A percentile compares a stretch with the other conserved stretches of the same genome.
These are phyloP conservation scores for Pogonus chalceus DNA, from an alignment of 1,140 invertebrate species.

Conservation along the genomic window DNA sequence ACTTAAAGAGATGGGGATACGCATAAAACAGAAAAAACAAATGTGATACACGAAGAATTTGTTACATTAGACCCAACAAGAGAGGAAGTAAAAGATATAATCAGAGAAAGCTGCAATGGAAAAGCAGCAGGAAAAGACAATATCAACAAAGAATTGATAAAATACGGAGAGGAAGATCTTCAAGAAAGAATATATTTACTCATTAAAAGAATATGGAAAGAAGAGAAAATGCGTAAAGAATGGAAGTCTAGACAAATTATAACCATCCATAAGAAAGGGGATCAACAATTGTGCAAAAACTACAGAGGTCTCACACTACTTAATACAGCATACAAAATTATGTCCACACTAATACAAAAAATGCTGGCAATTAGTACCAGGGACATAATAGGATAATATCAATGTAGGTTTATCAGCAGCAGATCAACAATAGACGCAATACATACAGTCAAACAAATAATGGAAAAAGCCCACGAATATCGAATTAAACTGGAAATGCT, in stretches of 20 bases:
- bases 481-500: not conserved
- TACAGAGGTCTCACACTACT: not conserved
- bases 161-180: not conserved
- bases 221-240: not conserved
- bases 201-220: not conserved
- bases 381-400: no score
- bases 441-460: constrained; percentile 9
- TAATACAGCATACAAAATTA: not conserved
- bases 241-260: not conserved
- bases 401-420: not conserved
- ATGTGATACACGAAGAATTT: no score
- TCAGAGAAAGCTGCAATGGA: not conserved
- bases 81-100: not conserved
- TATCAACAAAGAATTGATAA: not conserved
- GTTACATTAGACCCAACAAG: not conserved
- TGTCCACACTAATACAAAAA: not conserved
- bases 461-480: not conserved
- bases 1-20: no score
- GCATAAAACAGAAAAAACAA: no score
- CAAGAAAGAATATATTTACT: not conserved
- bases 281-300: not conserved
- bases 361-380: no score
- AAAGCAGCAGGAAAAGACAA: not conserved
- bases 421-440: constrained; percentile 7
- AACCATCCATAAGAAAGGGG: not conserved